Base-by-base conservation (phyloP, 1,140 invertebrate species). In the Sarcophaga bullata region DNA sequence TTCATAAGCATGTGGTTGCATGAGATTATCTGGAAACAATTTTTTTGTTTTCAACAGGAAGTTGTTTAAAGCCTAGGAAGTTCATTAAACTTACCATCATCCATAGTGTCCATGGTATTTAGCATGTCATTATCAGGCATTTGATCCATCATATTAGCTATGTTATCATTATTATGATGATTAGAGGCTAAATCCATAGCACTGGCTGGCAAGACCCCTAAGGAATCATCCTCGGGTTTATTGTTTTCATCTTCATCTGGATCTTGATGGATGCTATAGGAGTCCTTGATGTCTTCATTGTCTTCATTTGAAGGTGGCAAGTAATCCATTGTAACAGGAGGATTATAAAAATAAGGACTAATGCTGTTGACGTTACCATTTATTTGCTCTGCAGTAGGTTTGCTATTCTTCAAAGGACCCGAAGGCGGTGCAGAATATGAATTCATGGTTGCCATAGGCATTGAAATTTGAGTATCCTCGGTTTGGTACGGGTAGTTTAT, bases 161-260 rank as follows among this genome's bases (percentile, higher is more conserved):
- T 82, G 82, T 86, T 83, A 81, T 84, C 85, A 25, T 84, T 83
- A 2, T 78, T 85, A 68, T 83, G 81, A 82, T 86, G 83, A 50
- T 84, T 84, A 0, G 80, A 11, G 0, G 3, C 37, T 37, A 80
- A n/a, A 48, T 86, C 87, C 84, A 87, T 86, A 2, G 88, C 88
- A 83, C 88, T 88, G 17, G 88, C 88, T 7, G 88, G 88, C 52
- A 90, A 52, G 0, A 86, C 86, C 13, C 88, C 88, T 73, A 89
- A 88, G 4, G 52, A 49, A 80, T 88, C 86, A 84, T 89, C 88
- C 0, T 83, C 86, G 80, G 86, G 86, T 47, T 50, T 46, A 75
- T 75, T 75, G 11, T 72, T 73, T 49, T 73, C 73, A 15, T 8
- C 52, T 8, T n/a, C 46, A 46, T 84, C 85, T 15, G 85, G 86